These are phyloP conservation scores for Naso thynnoides DNA, from an alignment of 2,797 vertebrate species.

Conservation along the genomic window DNA sequence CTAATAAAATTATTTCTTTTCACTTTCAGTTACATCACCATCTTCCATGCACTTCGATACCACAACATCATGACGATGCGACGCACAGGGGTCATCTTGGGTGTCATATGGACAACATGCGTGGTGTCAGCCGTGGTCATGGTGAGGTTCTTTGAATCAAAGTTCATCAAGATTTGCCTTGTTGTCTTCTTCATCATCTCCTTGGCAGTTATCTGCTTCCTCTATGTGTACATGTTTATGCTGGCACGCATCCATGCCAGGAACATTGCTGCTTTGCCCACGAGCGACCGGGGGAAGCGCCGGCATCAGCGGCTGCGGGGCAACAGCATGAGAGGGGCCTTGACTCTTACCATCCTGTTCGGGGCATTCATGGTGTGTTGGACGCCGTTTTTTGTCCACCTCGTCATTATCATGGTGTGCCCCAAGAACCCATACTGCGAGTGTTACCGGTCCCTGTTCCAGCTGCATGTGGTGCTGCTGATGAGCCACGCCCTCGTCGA, in stretches of 20 bases:
- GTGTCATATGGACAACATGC: constrained; percentile 89
- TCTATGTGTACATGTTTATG: constrained; percentile 96
- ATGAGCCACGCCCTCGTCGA: constrained; percentile 94
- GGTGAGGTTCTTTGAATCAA: constrained; percentile 86
- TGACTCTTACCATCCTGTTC: constrained; percentile 94
- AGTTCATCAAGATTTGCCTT: constrained; percentile 89
- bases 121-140: constrained; percentile 86
- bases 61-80: constrained; percentile 92
- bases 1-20: constrained; percentile 12
- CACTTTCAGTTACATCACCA: constrained; percentile 89
- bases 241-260: constrained; percentile 91
- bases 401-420: constrained; percentile 91
- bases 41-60: constrained; percentile 94
- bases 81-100: constrained; percentile 83
- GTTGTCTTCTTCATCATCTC: constrained; percentile 88
- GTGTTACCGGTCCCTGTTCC: constrained; percentile 94
- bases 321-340: constrained; percentile 88
- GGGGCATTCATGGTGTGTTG: constrained; percentile 94
- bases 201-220: constrained; percentile 89
- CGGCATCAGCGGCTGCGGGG: constrained; percentile 52
- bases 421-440: constrained; percentile 93
- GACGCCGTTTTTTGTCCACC: constrained; percentile 93
- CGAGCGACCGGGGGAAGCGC: constrained; percentile 33
- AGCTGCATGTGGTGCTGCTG: constrained; percentile 91
- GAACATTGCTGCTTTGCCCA: constrained; percentile 87